phyloP scores from a whole-genome alignment of 2,888 invertebrate species.

The Anodontia alba region DNA sequence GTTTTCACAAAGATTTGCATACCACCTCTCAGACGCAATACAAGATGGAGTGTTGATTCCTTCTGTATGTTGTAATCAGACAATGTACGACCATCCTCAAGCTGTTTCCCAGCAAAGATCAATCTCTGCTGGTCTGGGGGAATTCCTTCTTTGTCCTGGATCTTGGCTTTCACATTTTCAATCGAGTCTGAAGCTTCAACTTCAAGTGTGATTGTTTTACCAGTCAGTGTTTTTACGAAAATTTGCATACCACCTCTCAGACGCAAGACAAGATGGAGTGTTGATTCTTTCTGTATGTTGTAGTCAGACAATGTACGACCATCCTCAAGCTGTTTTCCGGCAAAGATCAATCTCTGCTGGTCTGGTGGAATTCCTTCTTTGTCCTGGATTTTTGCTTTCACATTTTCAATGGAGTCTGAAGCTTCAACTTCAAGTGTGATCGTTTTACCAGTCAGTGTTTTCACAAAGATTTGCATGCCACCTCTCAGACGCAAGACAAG shows the following conservation, averaged over 20 bases:
- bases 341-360: slow-evolving; percentile 95
- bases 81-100: slow-evolving; percentile 97
- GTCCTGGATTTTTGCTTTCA: slow-evolving; percentile 88
- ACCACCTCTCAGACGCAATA: slow-evolving; percentile 91
- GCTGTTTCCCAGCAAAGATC: slow-evolving; percentile 97
- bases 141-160: slow-evolving; percentile 87
- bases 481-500: slow-evolving; percentile 96
- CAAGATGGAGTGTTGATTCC: slow-evolving; percentile 95
- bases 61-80: slow-evolving; percentile 98
- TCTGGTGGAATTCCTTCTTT: slow-evolving; percentile 88
- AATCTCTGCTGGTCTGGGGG: slow-evolving; percentile 93
- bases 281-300: slow-evolving; percentile 98
- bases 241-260: slow-evolving; percentile 93
- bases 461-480: slow-evolving; percentile 95
- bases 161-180: slow-evolving; percentile 93
- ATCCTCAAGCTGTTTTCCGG: slow-evolving; percentile 98
- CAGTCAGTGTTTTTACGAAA: slow-evolving; percentile 86
- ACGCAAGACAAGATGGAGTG: slow-evolving; percentile 95
- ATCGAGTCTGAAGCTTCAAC: slow-evolving; percentile 95
- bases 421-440: slow-evolving; percentile 88
- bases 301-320: slow-evolving; percentile 96
- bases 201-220: slow-evolving; percentile 83
- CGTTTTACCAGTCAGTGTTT: slow-evolving; percentile 83
- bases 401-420: slow-evolving; percentile 97
- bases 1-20: slow-evolving; percentile 87